Conservation (phyloP, 2,797 vertebrate species). For the Manis pentadactyla region DNA sequence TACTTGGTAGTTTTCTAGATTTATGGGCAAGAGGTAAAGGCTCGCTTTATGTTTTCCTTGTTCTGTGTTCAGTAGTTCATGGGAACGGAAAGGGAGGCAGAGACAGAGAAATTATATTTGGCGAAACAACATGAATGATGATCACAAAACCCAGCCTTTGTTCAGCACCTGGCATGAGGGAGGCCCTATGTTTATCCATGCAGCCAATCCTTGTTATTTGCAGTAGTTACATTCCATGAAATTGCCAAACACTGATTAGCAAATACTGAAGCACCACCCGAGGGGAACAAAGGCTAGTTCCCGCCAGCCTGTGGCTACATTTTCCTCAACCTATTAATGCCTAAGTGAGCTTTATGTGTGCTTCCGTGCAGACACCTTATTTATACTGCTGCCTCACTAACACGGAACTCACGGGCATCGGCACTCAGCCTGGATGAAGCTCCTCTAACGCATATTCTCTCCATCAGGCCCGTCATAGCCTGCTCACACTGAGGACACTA, state of each 20-base stretch:
- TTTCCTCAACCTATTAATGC: neutral
- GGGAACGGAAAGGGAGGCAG: neutral
- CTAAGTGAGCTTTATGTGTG: too few species aligned
- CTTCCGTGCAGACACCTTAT: too few species aligned
- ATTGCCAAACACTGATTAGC: neutral
- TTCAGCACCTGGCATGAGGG: neutral
- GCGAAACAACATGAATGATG: rapidly evolving
- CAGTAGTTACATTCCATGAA: neutral
- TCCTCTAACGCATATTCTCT: neutral
- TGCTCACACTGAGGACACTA: too few species aligned
- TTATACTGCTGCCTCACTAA: too few species aligned
- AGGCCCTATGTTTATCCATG: neutral
- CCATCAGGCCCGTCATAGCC: too few species aligned
- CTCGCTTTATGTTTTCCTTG: neutral
- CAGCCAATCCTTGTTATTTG: neutral
- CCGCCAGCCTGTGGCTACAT: neutral
- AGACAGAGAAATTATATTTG: neutral
- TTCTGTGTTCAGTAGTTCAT: neutral
- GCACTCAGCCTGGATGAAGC: neutral
- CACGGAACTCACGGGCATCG: neutral
- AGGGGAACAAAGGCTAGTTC: neutral
- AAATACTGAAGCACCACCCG: rapidly evolving
- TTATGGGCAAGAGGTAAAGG: neutral
- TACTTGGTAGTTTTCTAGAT: neutral
- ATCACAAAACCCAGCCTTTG: rapidly evolving